phyloP scores from a whole-genome alignment of 1,140 invertebrate species.

The Mercenaria mercenaria region DNA sequence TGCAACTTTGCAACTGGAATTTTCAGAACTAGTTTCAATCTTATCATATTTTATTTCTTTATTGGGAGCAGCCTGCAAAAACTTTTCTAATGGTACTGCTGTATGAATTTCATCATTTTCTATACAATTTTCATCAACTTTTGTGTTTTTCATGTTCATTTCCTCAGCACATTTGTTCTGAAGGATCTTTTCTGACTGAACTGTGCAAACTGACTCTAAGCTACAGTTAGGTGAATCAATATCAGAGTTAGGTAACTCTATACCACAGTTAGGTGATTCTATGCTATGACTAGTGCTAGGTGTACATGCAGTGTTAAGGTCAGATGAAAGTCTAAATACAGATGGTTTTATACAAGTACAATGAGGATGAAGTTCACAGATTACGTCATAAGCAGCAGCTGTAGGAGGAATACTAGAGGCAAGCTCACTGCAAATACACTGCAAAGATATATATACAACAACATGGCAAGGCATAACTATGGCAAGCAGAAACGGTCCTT shows the following conservation, averaged over 20 bases:
- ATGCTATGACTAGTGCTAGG: not conserved
- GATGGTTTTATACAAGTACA: not conserved
- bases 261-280: not conserved
- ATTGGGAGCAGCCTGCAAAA: not conserved
- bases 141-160: not conserved
- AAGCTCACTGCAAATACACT: constrained; percentile 11
- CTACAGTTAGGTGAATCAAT: not conserved
- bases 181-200: constrained; percentile 27
- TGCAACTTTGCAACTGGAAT: not conserved
- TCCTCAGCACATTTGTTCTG: not conserved
- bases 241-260: not conserved
- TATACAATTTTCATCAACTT: not conserved
- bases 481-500: no score
- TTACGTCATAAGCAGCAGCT: not conserved
- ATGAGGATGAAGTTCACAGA: not conserved
- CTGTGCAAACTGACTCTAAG: not conserved
- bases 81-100: not conserved
- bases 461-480: no score
- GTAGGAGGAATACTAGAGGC: not conserved
- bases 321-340: not conserved
- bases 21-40: not conserved
- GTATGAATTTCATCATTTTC: not conserved
- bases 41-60: not conserved
- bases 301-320: not conserved
- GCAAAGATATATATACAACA: not conserved